A percentile compares a stretch with the other conserved stretches of the same genome.
Conservation (phyloP, 1,140 invertebrate genomes). For the Polyergus mexicanus region DNA sequence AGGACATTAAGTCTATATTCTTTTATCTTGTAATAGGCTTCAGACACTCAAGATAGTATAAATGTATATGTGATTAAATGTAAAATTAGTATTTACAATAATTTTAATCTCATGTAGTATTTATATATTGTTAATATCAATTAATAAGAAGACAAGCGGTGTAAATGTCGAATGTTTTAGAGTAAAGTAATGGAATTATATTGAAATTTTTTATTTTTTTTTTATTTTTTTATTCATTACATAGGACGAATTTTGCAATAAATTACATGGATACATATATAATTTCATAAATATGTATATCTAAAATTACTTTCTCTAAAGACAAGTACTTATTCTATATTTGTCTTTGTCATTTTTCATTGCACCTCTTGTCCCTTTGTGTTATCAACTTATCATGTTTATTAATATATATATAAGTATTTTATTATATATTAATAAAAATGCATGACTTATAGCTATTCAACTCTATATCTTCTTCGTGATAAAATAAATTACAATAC, state of each 20-base stretch:
- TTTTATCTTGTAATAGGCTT: slow-evolving; percentile 54
- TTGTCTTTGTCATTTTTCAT: slow-evolving; percentile 19
- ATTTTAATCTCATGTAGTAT: slow-evolving; percentile 11
- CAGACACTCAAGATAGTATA: slow-evolving; percentile 46
- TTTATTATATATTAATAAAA: slow-evolving; percentile 43
- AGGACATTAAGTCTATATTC: slow-evolving; percentile 33
- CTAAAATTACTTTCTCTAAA: slow-evolving; percentile 14
- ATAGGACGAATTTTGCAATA: slow-evolving; percentile 15
- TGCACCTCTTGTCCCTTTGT: slow-evolving; percentile 42
- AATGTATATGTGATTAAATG: slow-evolving; percentile 52
- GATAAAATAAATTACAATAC: slow-evolving; percentile 58
- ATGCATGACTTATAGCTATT: slow-evolving; percentile 48
- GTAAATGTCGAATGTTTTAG: slow-evolving; percentile 27
- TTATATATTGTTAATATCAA: slow-evolving; percentile 51
- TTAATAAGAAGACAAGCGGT: slow-evolving; percentile 49
- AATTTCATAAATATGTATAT: slow-evolving; percentile 17
- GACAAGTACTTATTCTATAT: neutral
- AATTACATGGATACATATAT: slow-evolving; percentile 6
- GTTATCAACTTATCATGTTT: slow-evolving; percentile 31
- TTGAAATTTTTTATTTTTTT: slow-evolving; percentile 7
- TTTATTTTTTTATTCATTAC: neutral
- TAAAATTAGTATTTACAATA: slow-evolving; percentile 63
- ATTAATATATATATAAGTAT: slow-evolving; percentile 37
- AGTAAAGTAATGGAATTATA: slow-evolving; percentile 7
- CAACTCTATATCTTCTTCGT: slow-evolving; percentile 43